A percentile compares a stretch with the other conserved stretches of the same genome.
phyloP scores from a whole-genome alignment of 2,113 vertebrate species.

The Loxodonta africana region DNA sequence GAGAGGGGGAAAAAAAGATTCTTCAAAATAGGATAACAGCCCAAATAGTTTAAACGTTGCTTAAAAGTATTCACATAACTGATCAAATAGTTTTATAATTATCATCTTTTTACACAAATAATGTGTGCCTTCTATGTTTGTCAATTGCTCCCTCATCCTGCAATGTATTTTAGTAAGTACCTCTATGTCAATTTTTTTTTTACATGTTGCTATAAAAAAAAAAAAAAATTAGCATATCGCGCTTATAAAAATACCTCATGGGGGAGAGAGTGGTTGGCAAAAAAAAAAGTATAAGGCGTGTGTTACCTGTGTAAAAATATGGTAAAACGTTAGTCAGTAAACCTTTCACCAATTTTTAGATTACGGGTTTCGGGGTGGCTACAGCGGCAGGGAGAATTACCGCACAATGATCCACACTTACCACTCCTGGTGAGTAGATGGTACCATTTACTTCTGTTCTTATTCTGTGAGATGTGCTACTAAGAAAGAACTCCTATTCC shows the following conservation, averaged over 20 bases:
- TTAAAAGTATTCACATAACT: not conserved
- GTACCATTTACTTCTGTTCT: no score
- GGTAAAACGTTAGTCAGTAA: not conserved
- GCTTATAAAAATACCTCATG: no score
- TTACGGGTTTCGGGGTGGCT: not conserved
- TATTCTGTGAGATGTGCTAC: not conserved
- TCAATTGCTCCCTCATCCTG: no score
- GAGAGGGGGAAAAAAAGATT: constrained; percentile 52
- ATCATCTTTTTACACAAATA: no score
- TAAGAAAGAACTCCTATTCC: not conserved
- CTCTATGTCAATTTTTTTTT: no score
- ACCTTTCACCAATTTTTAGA: not conserved
- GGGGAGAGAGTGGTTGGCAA: no score
- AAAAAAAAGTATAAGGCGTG: no score
- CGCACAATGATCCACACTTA: not conserved
- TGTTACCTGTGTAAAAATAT: no score
- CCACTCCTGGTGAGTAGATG: not conserved
- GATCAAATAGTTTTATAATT: not conserved
- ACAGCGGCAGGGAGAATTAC: not conserved
- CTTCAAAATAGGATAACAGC: constrained; percentile 59
- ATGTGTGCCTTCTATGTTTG: no score
- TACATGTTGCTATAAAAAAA: no score
- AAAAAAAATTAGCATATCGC: no score
- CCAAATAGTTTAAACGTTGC: constrained; percentile 53
- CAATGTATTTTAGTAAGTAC: no score